phyloP scores from a whole-genome alignment of 2,888 invertebrate species.

The Mechanitis messenoides region DNA sequence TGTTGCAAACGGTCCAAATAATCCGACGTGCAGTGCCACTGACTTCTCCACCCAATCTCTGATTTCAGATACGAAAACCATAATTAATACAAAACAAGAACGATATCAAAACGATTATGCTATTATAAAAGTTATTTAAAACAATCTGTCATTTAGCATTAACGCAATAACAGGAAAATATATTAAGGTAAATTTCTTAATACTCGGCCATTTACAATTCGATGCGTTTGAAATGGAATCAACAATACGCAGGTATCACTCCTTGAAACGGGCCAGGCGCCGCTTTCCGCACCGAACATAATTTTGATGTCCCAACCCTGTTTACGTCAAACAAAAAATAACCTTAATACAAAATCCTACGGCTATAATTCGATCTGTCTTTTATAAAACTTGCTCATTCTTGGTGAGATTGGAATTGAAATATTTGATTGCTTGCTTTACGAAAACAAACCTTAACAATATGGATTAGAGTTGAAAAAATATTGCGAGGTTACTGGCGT shows the following conservation, averaged over 20 bases:
- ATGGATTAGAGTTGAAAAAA: constrained; percentile 59
- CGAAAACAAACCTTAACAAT: constrained; percentile 63
- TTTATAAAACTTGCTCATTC: constrained; percentile 42
- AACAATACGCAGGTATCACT: constrained; percentile 65
- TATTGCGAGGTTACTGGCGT: constrained; percentile 51
- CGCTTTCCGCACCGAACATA: constrained; percentile 60
- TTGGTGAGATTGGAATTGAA: constrained; percentile 63
- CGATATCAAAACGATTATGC: not conserved
- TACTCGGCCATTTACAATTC: constrained; percentile 5
- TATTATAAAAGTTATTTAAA: not conserved
- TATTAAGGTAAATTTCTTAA: constrained; percentile 1
- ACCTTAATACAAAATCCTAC: constrained; percentile 50
- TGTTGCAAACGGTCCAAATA: constrained; percentile 66
- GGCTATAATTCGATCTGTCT: constrained; percentile 47
- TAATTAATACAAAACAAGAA: not conserved
- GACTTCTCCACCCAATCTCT: constrained; percentile 28
- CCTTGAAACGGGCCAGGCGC: constrained; percentile 61
- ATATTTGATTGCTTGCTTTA: constrained; percentile 52
- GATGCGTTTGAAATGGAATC: constrained; percentile 47
- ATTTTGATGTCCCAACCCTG: constrained; percentile 63
- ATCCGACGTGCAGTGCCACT: constrained; percentile 50
- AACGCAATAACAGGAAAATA: constrained; percentile 24
- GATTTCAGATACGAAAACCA: constrained; percentile 9
- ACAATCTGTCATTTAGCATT: constrained; percentile 33
- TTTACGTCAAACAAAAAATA: constrained; percentile 51